Conservation (phyloP, 2,797 vertebrate genomes). For the Staurois parvus region DNA sequence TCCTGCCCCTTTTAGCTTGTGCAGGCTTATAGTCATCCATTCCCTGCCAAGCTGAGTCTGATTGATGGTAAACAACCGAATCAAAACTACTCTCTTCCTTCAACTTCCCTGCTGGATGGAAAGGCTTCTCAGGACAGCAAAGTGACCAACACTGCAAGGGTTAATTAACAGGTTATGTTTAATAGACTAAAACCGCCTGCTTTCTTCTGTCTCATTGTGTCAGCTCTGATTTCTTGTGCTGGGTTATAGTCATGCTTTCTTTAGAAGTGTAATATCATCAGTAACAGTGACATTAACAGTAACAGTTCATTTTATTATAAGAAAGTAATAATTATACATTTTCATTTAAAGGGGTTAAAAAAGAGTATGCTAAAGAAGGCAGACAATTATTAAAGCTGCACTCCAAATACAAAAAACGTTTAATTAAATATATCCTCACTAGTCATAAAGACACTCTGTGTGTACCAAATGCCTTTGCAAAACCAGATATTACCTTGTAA, state of each 20-base stretch:
- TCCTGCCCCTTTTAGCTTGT: constrained; percentile 82
- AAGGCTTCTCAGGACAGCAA: not conserved
- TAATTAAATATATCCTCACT: too few relatives aligned
- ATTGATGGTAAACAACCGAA: constrained; percentile 85
- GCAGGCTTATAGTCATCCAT: constrained; percentile 79
- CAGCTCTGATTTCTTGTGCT: not conserved
- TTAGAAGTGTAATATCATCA: too few relatives aligned
- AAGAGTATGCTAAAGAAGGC: not conserved
- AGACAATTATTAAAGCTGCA: not conserved
- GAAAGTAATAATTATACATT: not conserved
- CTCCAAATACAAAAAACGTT: too few relatives aligned
- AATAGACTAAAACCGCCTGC: not conserved
- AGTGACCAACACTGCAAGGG: not conserved
- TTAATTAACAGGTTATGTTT: not conserved
- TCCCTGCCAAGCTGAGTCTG: constrained; percentile 80
- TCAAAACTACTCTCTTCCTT: constrained; percentile 72
- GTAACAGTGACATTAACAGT: too few relatives aligned
- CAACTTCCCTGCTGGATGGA: constrained; percentile 62
- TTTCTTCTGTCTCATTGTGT: not conserved
- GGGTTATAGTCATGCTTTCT: too few relatives aligned
- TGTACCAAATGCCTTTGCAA: too few relatives aligned
- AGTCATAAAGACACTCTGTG: too few relatives aligned
- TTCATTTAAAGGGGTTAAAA: not conserved
- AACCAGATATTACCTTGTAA: too few relatives aligned
- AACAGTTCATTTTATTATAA: too few relatives aligned